Evolutionary conservation across 2,113 vertebrate genomes (phyloP), one percentile per base, ranked within the genome.

Genomic region (Romanogobio albipinnatus): DNA sequence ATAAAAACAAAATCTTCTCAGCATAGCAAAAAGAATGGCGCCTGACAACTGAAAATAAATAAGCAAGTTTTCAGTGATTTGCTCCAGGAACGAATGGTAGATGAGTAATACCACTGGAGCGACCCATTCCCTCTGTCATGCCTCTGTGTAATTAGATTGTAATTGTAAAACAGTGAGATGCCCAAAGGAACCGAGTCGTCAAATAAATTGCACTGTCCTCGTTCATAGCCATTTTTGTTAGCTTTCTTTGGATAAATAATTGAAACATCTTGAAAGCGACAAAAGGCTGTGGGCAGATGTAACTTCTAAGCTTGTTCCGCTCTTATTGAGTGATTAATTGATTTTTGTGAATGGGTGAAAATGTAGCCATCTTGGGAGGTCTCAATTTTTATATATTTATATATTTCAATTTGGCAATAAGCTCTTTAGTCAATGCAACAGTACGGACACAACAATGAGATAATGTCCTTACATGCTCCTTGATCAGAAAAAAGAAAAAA

Each of bases 261-360:
- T 86, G 59, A 86, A 85, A 75, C 15, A 73, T 81, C 58, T 71
- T 73, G 33, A 68, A 75, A 47, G 73, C 47, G 47, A 80, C 68
- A 81, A 85, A 82, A 85, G 33, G 80, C 73, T 81, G 56, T 51
- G 62, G 47, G 33, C 29, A 64, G 62, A 62, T 29, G 1, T 17
- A 43, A 26, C 49, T 75, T 36, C 59, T 82, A 68, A 26, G 9
- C 17, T 64, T 76, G 45, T 33, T 76, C 56, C 3, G 51, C 51
- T 80, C 33, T 85, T 75, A 86, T 75, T 80, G 81, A 88, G 58
- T 47, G 59, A 53, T 86, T 83, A 85, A 85, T 82, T 58, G 79
- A 82, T 51, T 80, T 86, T 86, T 88, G 61, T 78, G 43, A 66
- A n/a, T 80, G 47, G 22, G 26, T 66, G 64, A 83, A 79, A 83